Percentiles rank a stretch among this genome's conserved stretches.
Evolutionary conservation across 1,140 invertebrate genomes (phyloP).

Genomic region (Hyphantria cunea): DNA sequence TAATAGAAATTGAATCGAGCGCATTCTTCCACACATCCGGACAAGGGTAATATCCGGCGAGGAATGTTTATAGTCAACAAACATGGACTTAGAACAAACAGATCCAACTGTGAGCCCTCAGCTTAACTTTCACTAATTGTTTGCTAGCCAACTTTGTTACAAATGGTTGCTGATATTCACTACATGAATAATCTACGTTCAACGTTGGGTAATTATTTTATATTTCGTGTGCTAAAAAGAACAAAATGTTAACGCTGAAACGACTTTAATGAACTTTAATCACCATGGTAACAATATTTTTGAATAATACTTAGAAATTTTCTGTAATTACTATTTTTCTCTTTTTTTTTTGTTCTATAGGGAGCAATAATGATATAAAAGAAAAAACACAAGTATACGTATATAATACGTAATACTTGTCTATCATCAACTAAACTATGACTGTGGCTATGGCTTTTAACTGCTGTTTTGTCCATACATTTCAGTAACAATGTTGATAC

Average conservation of each 20-base stretch:
- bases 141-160: conserved; percentile 41
- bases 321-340: too few relatives aligned
- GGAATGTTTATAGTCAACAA: conserved; percentile 65
- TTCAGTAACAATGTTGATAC: too few relatives aligned
- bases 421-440: too few relatives aligned
- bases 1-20: conserved; percentile 36
- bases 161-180: conserved; percentile 35
- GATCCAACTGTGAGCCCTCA: conserved; percentile 45
- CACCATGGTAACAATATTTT: too few relatives aligned
- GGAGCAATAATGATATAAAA: too few relatives aligned
- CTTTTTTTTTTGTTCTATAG: too few relatives aligned
- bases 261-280: not conserved
- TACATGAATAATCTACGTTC: conserved; percentile 20
- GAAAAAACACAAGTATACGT: too few relatives aligned
- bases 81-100: conserved; percentile 61
- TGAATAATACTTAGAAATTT: too few relatives aligned
- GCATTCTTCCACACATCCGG: conserved; percentile 55
- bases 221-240: conserved; percentile 25
- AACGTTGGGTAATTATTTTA: conserved; percentile 21
- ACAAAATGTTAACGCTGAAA: conserved; percentile 25
- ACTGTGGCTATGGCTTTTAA: too few relatives aligned
- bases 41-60: conserved; percentile 67
- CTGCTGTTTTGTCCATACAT: too few relatives aligned
- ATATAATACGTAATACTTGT: too few relatives aligned
- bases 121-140: conserved; percentile 58